Evolutionary conservation across 2,888 invertebrate species (phyloP), one percentile per base, ranked within the genome.

Genomic region (Prenolepis imparis): DNA sequence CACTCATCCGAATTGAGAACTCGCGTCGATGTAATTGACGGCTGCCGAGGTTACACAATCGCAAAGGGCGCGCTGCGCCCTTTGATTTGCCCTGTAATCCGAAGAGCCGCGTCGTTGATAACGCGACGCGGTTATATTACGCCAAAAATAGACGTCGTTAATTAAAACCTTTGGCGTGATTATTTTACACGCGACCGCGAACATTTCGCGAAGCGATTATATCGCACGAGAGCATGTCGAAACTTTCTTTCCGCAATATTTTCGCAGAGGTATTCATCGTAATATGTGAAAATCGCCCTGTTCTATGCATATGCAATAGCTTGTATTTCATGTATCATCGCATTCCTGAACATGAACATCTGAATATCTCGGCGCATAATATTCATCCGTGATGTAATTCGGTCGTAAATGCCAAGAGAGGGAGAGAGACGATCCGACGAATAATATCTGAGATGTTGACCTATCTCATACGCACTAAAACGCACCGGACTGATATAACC

Each of bases 11-110:
- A 70, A 36, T 32, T 18, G 36, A 18, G 18, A 59, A 70, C 18
- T 44, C 39, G 67, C 75, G 28, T 11, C 41, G 15, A 41, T 21
- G 44, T 72, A 78, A 78, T 78, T 59, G 72, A 70, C 44, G 21
- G 12, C 39, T 15, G 21, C 73, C 41, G 72, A 32, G 68, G 28
- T 68, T 78, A 44, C 70, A 18, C 41, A 24, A 21, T 77, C 24
- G 75, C 52, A 64, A 64, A n/a, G 64, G 21, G n/a, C 5, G 12
- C 28, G 15, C 18, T 12, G 55, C 3, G 24, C 21, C 72, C 78
- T 78, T 78, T 78, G 78, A 78, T 44, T 59, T 32, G 44, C 18
- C 11, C 57, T 44, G 59, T 59, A 78, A 78, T 78, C 59, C 44
- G 44, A 72, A 72, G 78, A 70, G 44, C 68, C 68, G 70, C 11